Percentiles rank a stretch among this genome's conserved stretches.
These are phyloP conservation scores for Ceyx cyanopectus DNA, from an alignment of 2,113 vertebrate species.

Conservation along the genomic window DNA sequence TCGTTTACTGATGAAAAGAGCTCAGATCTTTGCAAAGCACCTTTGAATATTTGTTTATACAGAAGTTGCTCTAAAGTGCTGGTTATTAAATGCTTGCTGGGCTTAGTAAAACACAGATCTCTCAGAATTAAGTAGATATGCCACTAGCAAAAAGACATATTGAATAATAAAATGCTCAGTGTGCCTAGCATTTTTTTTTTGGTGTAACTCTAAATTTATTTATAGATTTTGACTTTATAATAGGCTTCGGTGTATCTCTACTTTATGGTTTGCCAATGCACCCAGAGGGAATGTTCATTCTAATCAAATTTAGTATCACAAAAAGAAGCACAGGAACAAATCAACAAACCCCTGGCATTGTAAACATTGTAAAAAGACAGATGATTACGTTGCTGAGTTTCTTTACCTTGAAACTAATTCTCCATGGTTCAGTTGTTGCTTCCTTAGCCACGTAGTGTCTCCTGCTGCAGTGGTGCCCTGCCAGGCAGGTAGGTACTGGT, in stretches of 20 bases:
- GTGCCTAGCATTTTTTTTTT: conserved; percentile 44
- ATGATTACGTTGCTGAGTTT: conserved; percentile 45
- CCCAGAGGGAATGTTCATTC: conserved; percentile 62
- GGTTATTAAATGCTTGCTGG: conserved; percentile 69
- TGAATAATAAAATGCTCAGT: conserved; percentile 73
- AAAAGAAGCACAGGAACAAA: conserved; percentile 58
- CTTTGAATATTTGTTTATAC: conserved; percentile 61
- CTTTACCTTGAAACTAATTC: conserved; percentile 65
- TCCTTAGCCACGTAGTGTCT: neutral
- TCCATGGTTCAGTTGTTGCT: conserved; percentile 28
- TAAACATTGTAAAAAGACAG: conserved; percentile 51
- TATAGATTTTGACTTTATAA: conserved; percentile 71
- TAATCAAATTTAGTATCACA: conserved; percentile 69
- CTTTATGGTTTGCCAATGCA: conserved; percentile 40
- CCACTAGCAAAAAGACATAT: conserved; percentile 69
- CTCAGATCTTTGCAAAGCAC: conserved; percentile 35
- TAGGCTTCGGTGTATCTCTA: conserved; percentile 46
- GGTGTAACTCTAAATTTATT: conserved; percentile 71
- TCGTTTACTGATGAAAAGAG: conserved; percentile 39
- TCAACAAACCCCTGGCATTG: conserved; percentile 16
- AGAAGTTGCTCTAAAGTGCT: conserved; percentile 50
- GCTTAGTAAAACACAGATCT: conserved; percentile 61
- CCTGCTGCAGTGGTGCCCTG: neutral
- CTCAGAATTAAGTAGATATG: conserved; percentile 63
- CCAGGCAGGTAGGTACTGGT: neutral